A percentile compares a stretch with the other conserved stretches of the same genome.
These are phyloP conservation scores for Malurus alboscapulatus DNA, from an alignment of 2,113 vertebrate species.

Conservation along the genomic window DNA sequence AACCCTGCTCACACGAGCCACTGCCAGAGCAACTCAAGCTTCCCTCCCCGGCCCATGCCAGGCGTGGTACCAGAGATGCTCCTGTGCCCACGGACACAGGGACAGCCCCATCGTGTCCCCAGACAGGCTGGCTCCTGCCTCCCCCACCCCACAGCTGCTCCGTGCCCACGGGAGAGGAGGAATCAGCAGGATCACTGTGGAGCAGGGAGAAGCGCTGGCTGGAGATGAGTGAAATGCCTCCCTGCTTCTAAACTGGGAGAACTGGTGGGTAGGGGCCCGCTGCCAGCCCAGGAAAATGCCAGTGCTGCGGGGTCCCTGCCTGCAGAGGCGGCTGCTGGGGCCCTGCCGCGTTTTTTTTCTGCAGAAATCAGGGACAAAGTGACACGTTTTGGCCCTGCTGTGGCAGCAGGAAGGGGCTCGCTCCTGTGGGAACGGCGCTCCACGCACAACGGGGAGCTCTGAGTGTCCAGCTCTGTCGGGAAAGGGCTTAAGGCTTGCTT, in stretches of 20 bases:
- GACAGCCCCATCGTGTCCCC: neutral
- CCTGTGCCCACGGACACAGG: neutral
- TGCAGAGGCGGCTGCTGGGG: neutral
- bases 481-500: conserved; percentile 47
- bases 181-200: neutral
- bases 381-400: rapidly evolving
- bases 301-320: neutral
- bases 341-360: rapidly evolving
- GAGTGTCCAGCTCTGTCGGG: rapidly evolving
- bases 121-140: neutral
- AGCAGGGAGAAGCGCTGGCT: neutral
- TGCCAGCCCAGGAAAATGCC: neutral
- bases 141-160: neutral
- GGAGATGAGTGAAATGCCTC: neutral
- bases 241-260: neutral
- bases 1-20: neutral
- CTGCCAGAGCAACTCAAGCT: neutral
- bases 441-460: neutral
- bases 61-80: neutral
- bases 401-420: rapidly evolving
- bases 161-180: neutral
- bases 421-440: neutral
- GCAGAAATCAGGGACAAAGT: neutral
- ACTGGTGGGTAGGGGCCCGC: neutral
- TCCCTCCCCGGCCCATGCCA: neutral